Conservation (phyloP, 2,113 vertebrate genomes). For the Polypterus bichir region DNA sequence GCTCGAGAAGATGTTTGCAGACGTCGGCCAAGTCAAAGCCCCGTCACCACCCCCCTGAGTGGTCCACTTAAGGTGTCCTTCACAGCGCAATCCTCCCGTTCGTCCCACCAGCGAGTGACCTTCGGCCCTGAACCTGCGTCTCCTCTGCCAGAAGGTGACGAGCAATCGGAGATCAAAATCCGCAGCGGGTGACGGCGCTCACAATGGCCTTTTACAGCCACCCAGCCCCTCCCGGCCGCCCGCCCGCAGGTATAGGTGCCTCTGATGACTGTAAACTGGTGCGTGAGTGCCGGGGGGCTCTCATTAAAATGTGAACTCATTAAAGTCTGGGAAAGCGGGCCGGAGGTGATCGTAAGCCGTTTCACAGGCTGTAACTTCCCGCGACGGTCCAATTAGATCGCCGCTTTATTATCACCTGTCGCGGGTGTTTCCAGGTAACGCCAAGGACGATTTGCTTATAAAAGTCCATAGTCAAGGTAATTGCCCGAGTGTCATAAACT, state of each 20-base stretch:
- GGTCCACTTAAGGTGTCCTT: too few relatives aligned
- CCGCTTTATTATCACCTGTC: slow-evolving; percentile 44
- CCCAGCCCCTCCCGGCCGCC: too few relatives aligned
- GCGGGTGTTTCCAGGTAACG: slow-evolving; percentile 67
- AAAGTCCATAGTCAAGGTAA: slow-evolving; percentile 65
- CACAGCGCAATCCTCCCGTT: too few relatives aligned
- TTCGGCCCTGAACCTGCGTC: too few relatives aligned
- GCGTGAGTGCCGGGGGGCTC: background rate
- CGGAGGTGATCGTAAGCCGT: slow-evolving; percentile 4
- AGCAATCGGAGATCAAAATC: too few relatives aligned
- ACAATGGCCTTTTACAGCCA: too few relatives aligned
- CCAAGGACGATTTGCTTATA: slow-evolving; percentile 61
- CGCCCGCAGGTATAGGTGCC: background rate
- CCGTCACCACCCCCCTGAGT: too few relatives aligned
- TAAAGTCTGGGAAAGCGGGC: background rate
- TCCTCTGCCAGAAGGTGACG: too few relatives aligned
- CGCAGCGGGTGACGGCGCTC: too few relatives aligned
- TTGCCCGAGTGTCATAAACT: slow-evolving; percentile 48
- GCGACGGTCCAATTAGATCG: slow-evolving; percentile 23
- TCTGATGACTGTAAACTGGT: background rate
- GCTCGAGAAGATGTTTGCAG: too few relatives aligned
- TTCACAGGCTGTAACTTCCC: slow-evolving; percentile 27
- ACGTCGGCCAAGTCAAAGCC: too few relatives aligned
- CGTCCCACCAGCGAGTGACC: too few relatives aligned
- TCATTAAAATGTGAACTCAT: background rate